A percentile compares a stretch with the other conserved stretches of the same genome.
phyloP scores from a whole-genome alignment of 2,888 invertebrate genomes.

The Sabatieria punctata region DNA sequence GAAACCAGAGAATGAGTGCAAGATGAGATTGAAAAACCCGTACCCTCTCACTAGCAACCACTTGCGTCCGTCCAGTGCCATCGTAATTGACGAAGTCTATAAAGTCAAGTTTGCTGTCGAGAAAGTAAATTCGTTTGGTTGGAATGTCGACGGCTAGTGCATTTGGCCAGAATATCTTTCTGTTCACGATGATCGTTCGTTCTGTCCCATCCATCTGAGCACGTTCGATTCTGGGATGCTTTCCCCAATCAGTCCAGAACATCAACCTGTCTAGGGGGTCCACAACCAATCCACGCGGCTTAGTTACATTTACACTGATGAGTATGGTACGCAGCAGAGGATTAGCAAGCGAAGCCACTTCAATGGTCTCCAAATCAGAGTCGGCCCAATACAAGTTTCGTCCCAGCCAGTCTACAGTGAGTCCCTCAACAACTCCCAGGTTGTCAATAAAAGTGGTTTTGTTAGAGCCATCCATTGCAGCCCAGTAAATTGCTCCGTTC shows the following conservation, averaged over 20 bases:
- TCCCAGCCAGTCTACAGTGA: conserved; percentile 68
- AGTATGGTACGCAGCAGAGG: conserved; percentile 53
- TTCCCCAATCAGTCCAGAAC: conserved; percentile 99
- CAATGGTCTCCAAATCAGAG: conserved; percentile 78
- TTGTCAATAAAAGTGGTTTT: too few relatives aligned
- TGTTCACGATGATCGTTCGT: conserved; percentile 36
- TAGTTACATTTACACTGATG: conserved; percentile 78
- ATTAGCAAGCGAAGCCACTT: conserved; percentile 67
- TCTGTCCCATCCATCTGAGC: conserved; percentile 88
- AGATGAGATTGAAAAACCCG: too few relatives aligned
- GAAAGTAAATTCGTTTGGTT: conserved; percentile 81
- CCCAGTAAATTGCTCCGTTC: too few relatives aligned
- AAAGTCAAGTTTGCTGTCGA: conserved; percentile 88
- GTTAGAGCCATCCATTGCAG: too few relatives aligned
- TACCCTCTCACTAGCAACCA: conserved; percentile 36
- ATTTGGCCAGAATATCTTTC: conserved; percentile 82
- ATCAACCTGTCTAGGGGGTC: conserved; percentile 72
- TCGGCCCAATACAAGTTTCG: conserved; percentile 93
- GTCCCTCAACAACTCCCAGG: conserved; percentile 56
- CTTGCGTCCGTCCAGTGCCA: conserved; percentile 71
- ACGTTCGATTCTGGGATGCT: conserved; percentile 82
- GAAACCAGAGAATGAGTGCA: too few relatives aligned
- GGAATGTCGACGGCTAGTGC: conserved; percentile 88
- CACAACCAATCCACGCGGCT: conserved; percentile 84
- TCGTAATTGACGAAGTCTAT: conserved; percentile 96